Conservation (phyloP, 2,888 invertebrate genomes). For the Lasioglossum figueresi region DNA sequence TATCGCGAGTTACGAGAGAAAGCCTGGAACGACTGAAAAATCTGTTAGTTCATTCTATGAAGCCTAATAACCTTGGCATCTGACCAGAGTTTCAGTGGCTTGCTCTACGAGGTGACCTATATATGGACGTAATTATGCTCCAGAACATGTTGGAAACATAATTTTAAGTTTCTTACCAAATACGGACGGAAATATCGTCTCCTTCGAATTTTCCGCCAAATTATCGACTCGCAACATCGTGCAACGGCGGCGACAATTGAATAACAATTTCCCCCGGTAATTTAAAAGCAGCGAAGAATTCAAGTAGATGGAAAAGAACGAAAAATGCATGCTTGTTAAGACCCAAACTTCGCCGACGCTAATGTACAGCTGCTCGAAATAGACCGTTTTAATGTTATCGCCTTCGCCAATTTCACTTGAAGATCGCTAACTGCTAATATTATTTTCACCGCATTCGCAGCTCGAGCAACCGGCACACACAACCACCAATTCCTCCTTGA, state of each 20-base stretch:
- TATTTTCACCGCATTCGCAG: conserved; percentile 9
- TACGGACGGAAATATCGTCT: not conserved
- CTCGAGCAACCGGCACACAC: not conserved
- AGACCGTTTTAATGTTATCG: conserved; percentile 13
- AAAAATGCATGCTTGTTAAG: not conserved
- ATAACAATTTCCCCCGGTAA: not conserved
- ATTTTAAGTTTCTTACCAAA: not conserved
- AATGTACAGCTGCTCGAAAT: conserved; percentile 10
- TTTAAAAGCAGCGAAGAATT: not conserved
- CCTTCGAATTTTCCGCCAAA: not conserved
- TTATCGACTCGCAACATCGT: not conserved
- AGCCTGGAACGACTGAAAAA: not conserved
- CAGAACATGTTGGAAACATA: not conserved
- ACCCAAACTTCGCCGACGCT: not conserved
- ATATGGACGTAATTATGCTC: not conserved
- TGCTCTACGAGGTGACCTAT: not conserved
- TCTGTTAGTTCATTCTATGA: too few species aligned
- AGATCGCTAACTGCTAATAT: conserved; percentile 21
- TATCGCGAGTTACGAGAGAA: not conserved
- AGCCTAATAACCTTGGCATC: not conserved
- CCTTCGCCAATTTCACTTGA: conserved; percentile 4
- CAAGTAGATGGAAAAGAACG: not conserved
- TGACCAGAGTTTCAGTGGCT: not conserved
- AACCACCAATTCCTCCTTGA: not conserved
- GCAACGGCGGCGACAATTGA: not conserved